These are phyloP conservation scores for Catharus fuscescens DNA, from an alignment of 2,113 vertebrate species.

Conservation along the genomic window DNA sequence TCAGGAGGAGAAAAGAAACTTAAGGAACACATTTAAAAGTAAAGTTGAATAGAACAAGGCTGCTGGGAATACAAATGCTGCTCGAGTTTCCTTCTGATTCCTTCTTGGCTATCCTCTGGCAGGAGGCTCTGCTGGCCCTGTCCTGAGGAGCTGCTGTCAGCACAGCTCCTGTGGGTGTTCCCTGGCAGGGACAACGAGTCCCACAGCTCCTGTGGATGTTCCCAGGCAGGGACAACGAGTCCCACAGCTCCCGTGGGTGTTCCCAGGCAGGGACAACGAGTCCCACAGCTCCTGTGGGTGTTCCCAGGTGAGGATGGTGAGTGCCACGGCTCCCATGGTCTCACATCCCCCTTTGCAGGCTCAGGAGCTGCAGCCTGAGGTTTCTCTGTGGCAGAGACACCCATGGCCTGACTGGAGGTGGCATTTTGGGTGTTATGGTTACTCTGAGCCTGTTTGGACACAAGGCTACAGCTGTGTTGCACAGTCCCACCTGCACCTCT, in stretches of 20 bases:
- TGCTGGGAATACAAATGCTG: conserved; percentile 27
- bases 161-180: background rate
- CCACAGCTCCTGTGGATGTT: background rate
- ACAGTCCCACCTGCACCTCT: rapidly evolving
- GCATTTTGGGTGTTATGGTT: background rate
- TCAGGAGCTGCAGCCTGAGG: background rate
- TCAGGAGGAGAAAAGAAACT: conserved; percentile 44
- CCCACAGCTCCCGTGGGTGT: background rate
- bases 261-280: rapidly evolving
- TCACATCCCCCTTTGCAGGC: background rate
- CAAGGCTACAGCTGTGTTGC: background rate
- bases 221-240: rapidly evolving
- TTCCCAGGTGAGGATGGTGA: rapidly evolving
- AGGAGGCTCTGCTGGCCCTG: background rate
- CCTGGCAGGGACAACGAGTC: background rate
- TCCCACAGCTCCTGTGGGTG: background rate
- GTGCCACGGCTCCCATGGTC: rapidly evolving
- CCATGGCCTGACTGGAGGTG: background rate
- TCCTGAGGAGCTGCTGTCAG: background rate
- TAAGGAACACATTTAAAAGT: conserved; percentile 21
- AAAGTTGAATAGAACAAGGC: background rate
- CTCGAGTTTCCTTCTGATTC: background rate
- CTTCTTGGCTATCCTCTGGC: background rate
- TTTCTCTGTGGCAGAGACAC: rapidly evolving
- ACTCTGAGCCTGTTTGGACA: background rate